Conservation (phyloP, 2,888 invertebrate species). For the Acrocyrtus sp. region DNA sequence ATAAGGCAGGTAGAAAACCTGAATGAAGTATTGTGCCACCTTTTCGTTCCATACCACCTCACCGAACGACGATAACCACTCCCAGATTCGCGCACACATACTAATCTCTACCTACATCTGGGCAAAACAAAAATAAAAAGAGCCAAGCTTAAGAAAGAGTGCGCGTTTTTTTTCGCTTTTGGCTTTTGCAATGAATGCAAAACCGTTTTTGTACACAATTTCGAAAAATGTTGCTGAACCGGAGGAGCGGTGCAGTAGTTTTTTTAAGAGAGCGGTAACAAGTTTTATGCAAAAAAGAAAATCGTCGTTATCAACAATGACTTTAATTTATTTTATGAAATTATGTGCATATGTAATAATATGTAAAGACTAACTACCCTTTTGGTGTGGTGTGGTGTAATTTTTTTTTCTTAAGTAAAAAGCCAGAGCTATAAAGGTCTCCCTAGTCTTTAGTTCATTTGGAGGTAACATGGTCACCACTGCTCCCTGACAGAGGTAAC, state of each 20-base stretch:
- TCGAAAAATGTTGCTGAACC: constrained; percentile 27
- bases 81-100: neutral
- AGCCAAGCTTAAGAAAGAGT: neutral
- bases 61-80: neutral
- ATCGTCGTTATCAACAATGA: constrained; percentile 1
- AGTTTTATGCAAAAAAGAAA: constrained; percentile 12
- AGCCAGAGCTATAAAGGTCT: neutral
- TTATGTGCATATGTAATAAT: constrained; percentile 3
- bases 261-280: constrained; percentile 20
- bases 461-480: constrained; percentile 3
- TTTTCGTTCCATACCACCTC: neutral
- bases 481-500: neutral
- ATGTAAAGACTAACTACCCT: neutral
- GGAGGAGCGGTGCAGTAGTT: constrained; percentile 31
- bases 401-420: neutral
- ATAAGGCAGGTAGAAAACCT: constrained; percentile 3
- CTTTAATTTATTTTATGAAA: constrained; percentile 19
- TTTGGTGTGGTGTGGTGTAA: neutral
- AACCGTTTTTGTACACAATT: neutral
- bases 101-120: constrained; percentile 19
- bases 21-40: neutral
- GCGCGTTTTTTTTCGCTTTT: neutral
- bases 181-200: neutral
- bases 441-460: too few relatives aligned
- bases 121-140: neutral